A percentile compares a stretch with the other conserved stretches of the same genome.
Conservation (phyloP, 2,888 invertebrate species). For the Calliopum simillimum region DNA sequence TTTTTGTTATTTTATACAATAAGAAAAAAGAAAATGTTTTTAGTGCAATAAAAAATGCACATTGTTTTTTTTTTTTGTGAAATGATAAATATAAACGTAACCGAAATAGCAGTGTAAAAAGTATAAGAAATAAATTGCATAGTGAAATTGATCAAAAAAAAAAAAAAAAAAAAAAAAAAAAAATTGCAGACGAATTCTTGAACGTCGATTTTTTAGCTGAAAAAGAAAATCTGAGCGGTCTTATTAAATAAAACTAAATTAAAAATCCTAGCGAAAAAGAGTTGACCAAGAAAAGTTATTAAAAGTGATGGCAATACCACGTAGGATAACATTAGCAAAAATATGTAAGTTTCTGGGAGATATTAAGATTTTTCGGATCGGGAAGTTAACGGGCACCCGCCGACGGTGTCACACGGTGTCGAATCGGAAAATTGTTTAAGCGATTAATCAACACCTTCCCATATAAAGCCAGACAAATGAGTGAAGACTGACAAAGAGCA, state of each 20-base stretch:
- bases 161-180: no score
- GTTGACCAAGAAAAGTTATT: slow-evolving; percentile 42
- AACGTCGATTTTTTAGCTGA: slow-evolving; percentile 1
- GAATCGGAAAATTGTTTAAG: slow-evolving; percentile 20
- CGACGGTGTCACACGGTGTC: slow-evolving; percentile 10
- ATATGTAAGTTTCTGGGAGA: slow-evolving; percentile 62
- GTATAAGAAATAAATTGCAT: slow-evolving; percentile 31
- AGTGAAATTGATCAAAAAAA: slow-evolving; percentile 16
- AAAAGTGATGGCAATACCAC: slow-evolving; percentile 65
- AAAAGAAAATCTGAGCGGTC: background rate
- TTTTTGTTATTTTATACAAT: slow-evolving; percentile 47
- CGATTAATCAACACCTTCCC: slow-evolving; percentile 15
- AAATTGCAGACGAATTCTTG: slow-evolving; percentile 23
- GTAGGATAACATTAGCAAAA: slow-evolving; percentile 64
- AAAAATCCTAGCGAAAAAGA: slow-evolving; percentile 1
- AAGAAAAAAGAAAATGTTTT: slow-evolving; percentile 50
- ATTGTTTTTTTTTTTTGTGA: slow-evolving; percentile 48
- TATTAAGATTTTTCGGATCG: background rate
- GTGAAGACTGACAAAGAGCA: slow-evolving; percentile 25
- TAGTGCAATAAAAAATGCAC: background rate
- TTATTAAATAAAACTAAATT: background rate
- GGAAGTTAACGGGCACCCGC: background rate
- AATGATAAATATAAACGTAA: slow-evolving; percentile 33
- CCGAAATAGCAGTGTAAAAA: slow-evolving; percentile 36
- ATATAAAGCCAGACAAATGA: slow-evolving; percentile 1